Evolutionary conservation across 2,888 invertebrate genomes (phyloP), one percentile per base, ranked within the genome.

Genomic region (Athalia rosae): DNA sequence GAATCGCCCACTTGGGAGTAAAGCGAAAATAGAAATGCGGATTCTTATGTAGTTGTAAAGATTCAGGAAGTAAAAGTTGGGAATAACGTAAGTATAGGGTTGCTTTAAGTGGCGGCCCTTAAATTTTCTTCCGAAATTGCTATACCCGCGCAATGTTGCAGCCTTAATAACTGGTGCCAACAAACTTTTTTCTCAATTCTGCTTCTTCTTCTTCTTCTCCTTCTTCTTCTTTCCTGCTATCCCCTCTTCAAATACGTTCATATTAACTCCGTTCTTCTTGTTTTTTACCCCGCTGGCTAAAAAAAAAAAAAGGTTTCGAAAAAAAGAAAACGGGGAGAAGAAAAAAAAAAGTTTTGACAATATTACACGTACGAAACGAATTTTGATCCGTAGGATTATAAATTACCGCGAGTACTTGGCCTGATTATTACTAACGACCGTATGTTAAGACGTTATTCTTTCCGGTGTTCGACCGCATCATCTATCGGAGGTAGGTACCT

Each of bases 1-100:
- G 28, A 28, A 2, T 28, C 28, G 28, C 1, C 28, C 28, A 28
- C 28, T 28, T 28, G 28, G 28, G 28, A 28, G 15, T 67, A 53
- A 67, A 67, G 53, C 6, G 5, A 15, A 67, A 67, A 67, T 53
- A 41, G 67, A 67, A 58, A 13, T 45, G 45, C 5, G 56, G 11
- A 28, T 41, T 8, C 67, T n/a, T 41, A 5, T 3, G 50, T n/a
- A 53, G 53, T 53, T 28, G 15, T 61, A 13, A 11, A 58, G 0
- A 15, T 71, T 47, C 71, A 71, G 56, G 71, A 71, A 71, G 71
- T 58, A 41, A 67, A 45, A 11, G 13, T 13, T 58, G n/a, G 45
- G 58, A 58, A 45, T 50, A 71, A n/a, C 45, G 11, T 71, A 71
- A 71, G 58, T 71, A 71, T 58, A 67, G 67, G 67, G 67, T 67